Evolutionary conservation across 2,797 vertebrate species (phyloP).

Genomic region (Agapornis canus): DNA sequence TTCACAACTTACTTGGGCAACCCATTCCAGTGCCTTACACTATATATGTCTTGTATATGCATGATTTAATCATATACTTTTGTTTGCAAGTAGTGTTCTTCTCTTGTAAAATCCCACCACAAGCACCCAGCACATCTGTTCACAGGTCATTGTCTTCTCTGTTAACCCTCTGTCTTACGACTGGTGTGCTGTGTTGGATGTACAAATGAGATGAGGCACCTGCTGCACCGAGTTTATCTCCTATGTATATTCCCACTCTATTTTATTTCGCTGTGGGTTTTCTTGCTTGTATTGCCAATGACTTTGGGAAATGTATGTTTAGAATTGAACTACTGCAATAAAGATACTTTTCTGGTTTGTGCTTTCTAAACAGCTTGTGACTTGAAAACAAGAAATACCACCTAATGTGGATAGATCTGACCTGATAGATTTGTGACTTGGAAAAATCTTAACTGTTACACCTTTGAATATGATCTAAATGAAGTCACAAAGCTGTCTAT

Average conservation of each 20-base stretch:
- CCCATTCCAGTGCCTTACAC: not conserved
- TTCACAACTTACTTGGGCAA: not conserved
- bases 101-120: not conserved
- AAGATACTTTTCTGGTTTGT: not conserved
- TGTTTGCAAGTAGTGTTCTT: not conserved
- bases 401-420: not conserved
- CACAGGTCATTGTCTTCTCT: not conserved
- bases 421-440: not conserved
- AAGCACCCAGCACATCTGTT: not conserved
- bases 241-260: not conserved
- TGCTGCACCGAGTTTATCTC: not conserved
- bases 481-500: not conserved
- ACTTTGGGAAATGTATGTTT: not conserved
- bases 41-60: not conserved
- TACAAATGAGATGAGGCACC: not conserved
- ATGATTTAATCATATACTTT: not conserved
- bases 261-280: not conserved
- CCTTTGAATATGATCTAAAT: rapidly evolving
- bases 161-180: not conserved
- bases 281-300: not conserved
- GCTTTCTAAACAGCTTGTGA: not conserved
- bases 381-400: not conserved
- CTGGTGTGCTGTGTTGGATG: not conserved
- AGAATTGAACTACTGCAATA: not conserved
- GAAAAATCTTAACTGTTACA: not conserved